phyloP scores from a whole-genome alignment of 30 jellyfish, hydroid and myxozoan genomes.

The Cassiopea xamachana region DNA sequence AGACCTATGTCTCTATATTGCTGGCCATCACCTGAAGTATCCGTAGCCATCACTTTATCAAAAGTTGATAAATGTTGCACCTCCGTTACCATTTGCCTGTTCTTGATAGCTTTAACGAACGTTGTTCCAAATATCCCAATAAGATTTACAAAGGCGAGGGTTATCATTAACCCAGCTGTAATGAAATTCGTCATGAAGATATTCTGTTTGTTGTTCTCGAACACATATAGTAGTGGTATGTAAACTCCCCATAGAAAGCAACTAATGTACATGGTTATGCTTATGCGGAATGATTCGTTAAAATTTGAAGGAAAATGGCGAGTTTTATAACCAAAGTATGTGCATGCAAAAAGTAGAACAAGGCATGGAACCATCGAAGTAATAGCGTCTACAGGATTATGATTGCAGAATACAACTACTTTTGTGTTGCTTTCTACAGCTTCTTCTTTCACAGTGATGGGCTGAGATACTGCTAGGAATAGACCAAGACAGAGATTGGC shows the following conservation, averaged over 20 bases:
- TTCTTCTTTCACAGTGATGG: conserved; percentile 29
- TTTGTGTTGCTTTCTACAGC: conserved; percentile 10
- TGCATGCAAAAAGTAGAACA: conserved; percentile 70
- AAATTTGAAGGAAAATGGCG: conserved; percentile 81
- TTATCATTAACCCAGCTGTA: conserved; percentile 3
- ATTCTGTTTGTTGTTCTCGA: background rate
- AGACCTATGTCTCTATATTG: background rate
- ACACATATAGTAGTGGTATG: conserved; percentile 17
- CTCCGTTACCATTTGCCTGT: background rate
- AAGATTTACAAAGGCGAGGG: conserved; percentile 14
- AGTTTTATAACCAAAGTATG: conserved; percentile 81
- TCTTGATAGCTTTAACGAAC: background rate
- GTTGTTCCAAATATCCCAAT: conserved; percentile 46
- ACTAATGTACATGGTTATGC: conserved; percentile 82
- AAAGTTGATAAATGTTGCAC: background rate
- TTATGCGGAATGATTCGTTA: conserved; percentile 84
- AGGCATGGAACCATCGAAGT: conserved; percentile 48
- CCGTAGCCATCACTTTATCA: background rate
- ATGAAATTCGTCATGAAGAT: conserved; percentile 27
- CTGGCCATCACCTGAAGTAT: background rate
- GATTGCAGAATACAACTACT: conserved; percentile 43
- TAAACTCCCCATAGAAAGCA: conserved; percentile 49
- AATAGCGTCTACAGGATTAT: conserved; percentile 21
- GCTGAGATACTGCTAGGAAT: conserved; percentile 45
- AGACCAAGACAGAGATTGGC: conserved; percentile 53